phyloP scores from a whole-genome alignment of 2,797 vertebrate genomes.

The Masticophis lateralis region DNA sequence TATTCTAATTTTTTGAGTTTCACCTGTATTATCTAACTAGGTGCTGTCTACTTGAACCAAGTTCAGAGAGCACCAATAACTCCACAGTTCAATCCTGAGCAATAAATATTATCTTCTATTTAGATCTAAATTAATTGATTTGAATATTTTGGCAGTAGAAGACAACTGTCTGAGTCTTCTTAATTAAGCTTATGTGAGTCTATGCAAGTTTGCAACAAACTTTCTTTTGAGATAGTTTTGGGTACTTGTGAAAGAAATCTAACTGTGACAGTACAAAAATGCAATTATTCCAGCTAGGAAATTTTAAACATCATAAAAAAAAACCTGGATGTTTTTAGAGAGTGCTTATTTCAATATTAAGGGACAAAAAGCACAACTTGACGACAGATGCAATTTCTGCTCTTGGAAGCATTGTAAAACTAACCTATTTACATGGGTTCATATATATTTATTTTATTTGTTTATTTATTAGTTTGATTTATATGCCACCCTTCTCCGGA shows the following conservation, averaged over 20 bases:
- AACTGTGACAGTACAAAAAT: background rate
- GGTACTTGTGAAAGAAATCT: background rate
- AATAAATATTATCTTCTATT: background rate
- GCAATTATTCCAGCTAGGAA: background rate
- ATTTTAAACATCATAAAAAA: background rate
- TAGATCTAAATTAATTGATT: background rate
- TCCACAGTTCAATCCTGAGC: background rate
- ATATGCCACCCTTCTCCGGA: no score
- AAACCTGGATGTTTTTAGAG: background rate
- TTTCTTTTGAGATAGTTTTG: background rate
- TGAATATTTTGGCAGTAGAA: background rate
- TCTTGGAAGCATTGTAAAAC: background rate
- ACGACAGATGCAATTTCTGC: background rate
- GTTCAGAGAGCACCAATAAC: background rate
- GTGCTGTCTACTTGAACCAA: background rate
- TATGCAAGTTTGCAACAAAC: background rate
- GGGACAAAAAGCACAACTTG: background rate
- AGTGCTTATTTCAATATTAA: background rate
- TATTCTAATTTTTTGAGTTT: no score
- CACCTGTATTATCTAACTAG: background rate
- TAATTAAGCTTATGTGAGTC: background rate
- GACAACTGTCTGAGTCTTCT: background rate
- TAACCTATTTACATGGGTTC: constrained; percentile 27
- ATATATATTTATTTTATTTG: background rate
- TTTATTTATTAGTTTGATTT: no score